phyloP scores from a whole-genome alignment of 2,888 invertebrate species.

The Danaus chrysippus region DNA sequence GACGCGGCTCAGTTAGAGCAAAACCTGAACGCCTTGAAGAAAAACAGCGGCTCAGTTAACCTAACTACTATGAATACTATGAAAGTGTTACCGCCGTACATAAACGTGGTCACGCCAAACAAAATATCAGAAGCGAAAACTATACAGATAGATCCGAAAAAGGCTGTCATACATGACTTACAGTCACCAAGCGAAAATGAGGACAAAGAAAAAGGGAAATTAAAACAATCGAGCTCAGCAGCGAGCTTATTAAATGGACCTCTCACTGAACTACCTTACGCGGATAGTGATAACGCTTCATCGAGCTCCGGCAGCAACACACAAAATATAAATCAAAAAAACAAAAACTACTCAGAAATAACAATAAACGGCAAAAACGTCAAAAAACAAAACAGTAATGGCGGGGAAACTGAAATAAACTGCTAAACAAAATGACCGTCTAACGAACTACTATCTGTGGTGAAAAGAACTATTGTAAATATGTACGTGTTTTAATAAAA shows the following conservation, averaged over 20 bases:
- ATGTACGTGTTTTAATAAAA: constrained; percentile 8
- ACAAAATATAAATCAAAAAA: constrained; percentile 47
- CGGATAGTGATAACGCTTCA: constrained; percentile 69
- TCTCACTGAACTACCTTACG: constrained; percentile 73
- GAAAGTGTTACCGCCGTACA: constrained; percentile 72
- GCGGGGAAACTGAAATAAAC: constrained; percentile 81
- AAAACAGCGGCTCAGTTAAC: constrained; percentile 73
- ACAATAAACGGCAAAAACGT: constrained; percentile 47
- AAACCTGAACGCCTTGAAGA: constrained; percentile 70
- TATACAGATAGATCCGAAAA: constrained; percentile 74
- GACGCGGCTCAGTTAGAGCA: constrained; percentile 73
- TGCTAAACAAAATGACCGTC: constrained; percentile 68
- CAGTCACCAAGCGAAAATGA: constrained; percentile 53
- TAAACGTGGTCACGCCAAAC: constrained; percentile 72
- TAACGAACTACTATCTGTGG: constrained; percentile 32
- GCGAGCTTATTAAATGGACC: constrained; percentile 72
- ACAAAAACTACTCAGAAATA: constrained; percentile 46
- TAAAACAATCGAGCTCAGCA: constrained; percentile 68
- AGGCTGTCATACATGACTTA: constrained; percentile 70
- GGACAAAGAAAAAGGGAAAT: constrained; percentile 51
- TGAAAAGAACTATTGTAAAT: constrained; percentile 25
- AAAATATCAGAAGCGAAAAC: constrained; percentile 69
- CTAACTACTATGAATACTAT: constrained; percentile 73
- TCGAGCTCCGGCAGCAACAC: constrained; percentile 57
- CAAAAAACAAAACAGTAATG: constrained; percentile 70